Evolutionary conservation across 2,888 invertebrate species (phyloP).

Genomic region (Petrophora chlorosata): DNA sequence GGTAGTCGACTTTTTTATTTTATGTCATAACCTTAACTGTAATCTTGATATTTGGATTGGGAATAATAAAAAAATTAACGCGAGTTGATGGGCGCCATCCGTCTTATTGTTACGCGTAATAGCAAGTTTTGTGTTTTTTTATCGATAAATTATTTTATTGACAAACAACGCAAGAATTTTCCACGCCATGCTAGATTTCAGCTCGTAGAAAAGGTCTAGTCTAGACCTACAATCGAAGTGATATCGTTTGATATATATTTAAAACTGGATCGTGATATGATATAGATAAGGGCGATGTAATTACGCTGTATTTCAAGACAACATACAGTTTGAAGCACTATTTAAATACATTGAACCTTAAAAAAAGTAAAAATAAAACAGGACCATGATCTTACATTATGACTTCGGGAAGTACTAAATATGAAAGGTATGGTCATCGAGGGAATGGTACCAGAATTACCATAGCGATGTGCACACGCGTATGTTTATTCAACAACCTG

Average conservation of each 20-base stretch:
- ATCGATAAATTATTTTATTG: constrained; percentile 1
- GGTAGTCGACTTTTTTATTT: constrained; percentile 26
- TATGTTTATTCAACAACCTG: constrained; percentile 36
- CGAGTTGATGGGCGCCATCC: constrained; percentile 1
- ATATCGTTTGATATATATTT: constrained; percentile 41
- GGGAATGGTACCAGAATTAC: constrained; percentile 39
- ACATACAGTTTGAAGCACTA: too few relatives aligned
- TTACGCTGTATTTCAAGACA: constrained; percentile 23
- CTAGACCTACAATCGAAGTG: constrained; percentile 25
- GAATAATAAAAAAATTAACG: neutral
- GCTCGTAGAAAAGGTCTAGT: constrained; percentile 4
- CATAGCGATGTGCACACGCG: constrained; percentile 27
- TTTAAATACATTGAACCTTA: too few relatives aligned
- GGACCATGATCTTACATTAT: neutral
- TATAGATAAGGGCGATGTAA: constrained; percentile 39
- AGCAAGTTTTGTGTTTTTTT: neutral
- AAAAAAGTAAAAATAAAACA: too few relatives aligned
- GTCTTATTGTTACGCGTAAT: neutral
- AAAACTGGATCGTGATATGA: constrained; percentile 61
- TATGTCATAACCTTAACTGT: constrained; percentile 19
- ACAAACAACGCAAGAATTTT: constrained; percentile 8
- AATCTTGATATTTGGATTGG: too few relatives aligned
- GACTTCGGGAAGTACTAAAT: constrained; percentile 1
- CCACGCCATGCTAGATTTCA: constrained; percentile 1
- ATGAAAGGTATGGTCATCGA: constrained; percentile 15